Evolutionary conservation across 1,140 invertebrate genomes (phyloP), one percentile per base, ranked within the genome.

Genomic region (Drosophila arawakana): DNA sequence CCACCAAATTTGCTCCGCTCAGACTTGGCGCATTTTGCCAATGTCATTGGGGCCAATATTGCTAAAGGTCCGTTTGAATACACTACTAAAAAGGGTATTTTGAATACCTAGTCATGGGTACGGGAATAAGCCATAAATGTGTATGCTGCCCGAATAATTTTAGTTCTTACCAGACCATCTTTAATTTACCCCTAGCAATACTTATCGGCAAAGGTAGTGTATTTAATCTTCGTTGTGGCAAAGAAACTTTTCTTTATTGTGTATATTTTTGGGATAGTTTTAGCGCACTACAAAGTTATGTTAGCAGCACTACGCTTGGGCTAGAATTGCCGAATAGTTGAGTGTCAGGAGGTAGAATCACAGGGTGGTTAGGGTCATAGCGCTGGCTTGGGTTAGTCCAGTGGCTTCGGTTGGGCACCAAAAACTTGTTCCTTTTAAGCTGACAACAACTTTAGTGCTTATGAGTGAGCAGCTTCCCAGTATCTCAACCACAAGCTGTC

Each of bases 1-100:
- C 10, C 9, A 3, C 35, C 49, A 49, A 7, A 7, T 7, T n/a
- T n/a, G n/a, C 41, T 4, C 21, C 6, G 15, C 6, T 39, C 6
- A 10, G 44, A 9, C 61, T 18, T 37, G 35, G 66, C 67, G 47
- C 52, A 41, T 62, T 63, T 74, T 62, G 46, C 60, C 83, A 88
- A 80, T 88, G 83, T 88, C 83, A 88, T 83, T 83, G 80, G 60
- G 84, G 83, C 73, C 76, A 86, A 82, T 86, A 55, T 68, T 50
- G 59, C 43, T 61, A 63, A 41, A 52, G 41, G 57, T 54, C 68
- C 70, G 46, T 54, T 41, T 54, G 10, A 4, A 34, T n/a, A 13
- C 43, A 11, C 25, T 30, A 5, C 25, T 5, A 4, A 30, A 6
- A 30, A 6, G 25, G 25, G 18, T 21, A 21, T 1, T 21, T 21